Evolutionary conservation across 2,113 vertebrate species (phyloP).

Genomic region (Guaruba guarouba): DNA sequence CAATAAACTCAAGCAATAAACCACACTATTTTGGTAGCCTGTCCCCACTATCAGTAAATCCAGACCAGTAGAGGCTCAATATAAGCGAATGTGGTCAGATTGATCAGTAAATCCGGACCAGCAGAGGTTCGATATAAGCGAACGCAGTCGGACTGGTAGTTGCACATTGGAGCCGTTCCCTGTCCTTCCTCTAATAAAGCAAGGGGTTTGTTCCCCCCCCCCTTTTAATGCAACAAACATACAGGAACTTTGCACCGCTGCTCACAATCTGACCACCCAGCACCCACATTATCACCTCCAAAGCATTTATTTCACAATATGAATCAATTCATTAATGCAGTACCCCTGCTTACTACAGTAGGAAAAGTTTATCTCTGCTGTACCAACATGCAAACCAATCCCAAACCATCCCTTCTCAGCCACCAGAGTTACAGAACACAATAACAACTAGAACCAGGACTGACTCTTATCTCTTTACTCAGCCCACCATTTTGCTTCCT

Average conservation of each 20-base stretch:
- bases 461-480: not conserved
- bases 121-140: too few relatives aligned
- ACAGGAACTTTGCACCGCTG: not conserved
- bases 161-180: too few relatives aligned
- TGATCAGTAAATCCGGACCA: too few relatives aligned
- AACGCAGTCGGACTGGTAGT: rapidly evolving
- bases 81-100: too few relatives aligned
- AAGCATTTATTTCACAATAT: not conserved
- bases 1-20: too few relatives aligned
- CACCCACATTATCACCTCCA: rapidly evolving
- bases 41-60: too few relatives aligned
- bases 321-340: not conserved
- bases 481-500: rapidly evolving
- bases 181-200: too few relatives aligned
- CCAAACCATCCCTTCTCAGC: not conserved
- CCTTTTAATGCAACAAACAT: too few relatives aligned
- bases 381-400: not conserved
- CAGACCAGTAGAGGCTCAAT: too few relatives aligned
- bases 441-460: not conserved
- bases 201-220: too few relatives aligned
- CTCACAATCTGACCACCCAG: not conserved
- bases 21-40: too few relatives aligned
- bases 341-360: not conserved
- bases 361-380: not conserved
- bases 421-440: not conserved